Evolutionary conservation across 2,797 vertebrate species (phyloP), one percentile per base, ranked within the genome.

Genomic region (Euthynnus affinis): DNA sequence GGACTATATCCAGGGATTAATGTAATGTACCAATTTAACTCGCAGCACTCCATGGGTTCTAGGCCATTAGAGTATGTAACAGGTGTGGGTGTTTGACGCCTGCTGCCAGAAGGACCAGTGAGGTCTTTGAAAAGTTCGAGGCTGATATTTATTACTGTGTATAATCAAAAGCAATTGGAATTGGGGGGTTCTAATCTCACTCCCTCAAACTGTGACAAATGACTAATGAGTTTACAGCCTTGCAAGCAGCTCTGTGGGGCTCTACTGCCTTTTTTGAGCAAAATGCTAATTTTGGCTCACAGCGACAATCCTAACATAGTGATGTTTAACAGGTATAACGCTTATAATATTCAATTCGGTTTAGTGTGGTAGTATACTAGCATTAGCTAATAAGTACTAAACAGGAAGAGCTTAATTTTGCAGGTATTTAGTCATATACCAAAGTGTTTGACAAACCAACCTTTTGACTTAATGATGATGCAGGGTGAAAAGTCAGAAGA

Each of bases 1-100:
- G 62, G 63, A 66, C 6, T 17, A 0, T 18, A 8, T 70, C 59
- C 74, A 79, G 32, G 29, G 70, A 76, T 83, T 79, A 71, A 57
- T 70, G 34, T 48, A 42, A 78, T 20, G 57, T n/a, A 3, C 52
- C 42, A 1, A 46, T 51, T 57, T 62, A 53, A 42, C 3, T 4
- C 42, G 23, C 3, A 64, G 25, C 22, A 37, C 68, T 20, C 18
- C 29, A 2, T 40, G 46, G 29, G 7, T 65, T 34, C 73, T 42
- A 17, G 51, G 52, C 34, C 57, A 61, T 86, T 52, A 32, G 5
- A 32, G 29, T 32, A 53, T 20, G 23, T 49, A 80, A 83, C 53
- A 20, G 7, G 55, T 25, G 32, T 34, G 55, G 29, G 57, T 61
- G 70, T 51, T 49, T 29, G n/a, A 62, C 17, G 15, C 51, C 40